These are phyloP conservation scores for Volucella zonaria DNA, from an alignment of 2,888 invertebrate species.

Conservation along the genomic window DNA sequence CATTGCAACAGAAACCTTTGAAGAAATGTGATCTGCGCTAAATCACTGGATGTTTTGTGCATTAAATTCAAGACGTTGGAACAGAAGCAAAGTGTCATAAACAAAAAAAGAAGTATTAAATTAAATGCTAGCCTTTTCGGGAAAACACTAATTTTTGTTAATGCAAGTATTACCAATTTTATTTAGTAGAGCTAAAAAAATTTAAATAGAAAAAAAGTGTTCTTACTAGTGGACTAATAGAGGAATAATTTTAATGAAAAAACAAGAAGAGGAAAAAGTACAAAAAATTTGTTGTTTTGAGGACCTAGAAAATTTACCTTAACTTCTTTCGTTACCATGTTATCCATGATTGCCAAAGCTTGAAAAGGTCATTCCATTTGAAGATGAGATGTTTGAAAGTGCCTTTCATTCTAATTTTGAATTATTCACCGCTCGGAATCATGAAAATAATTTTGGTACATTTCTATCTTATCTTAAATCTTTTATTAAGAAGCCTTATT, in stretches of 20 bases:
- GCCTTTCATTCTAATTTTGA: not conserved
- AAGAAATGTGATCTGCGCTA: too few species aligned
- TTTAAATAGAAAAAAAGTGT: not conserved
- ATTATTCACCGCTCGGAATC: not conserved
- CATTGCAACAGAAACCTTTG: too few species aligned
- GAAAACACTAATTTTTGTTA: not conserved
- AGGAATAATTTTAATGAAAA: not conserved
- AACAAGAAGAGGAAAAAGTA: too few species aligned
- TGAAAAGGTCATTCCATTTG: not conserved
- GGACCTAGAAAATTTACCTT: not conserved
- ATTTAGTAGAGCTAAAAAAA: not conserved
- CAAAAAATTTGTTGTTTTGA: not conserved
- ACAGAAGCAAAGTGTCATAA: too few species aligned
- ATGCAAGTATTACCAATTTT: not conserved
- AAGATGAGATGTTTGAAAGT: not conserved
- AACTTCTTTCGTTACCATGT: not conserved
- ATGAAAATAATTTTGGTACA: too few species aligned
- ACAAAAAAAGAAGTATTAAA: too few species aligned
- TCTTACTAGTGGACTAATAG: constrained; percentile 3
- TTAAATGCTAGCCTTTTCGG: too few species aligned
- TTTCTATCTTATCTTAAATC: too few species aligned
- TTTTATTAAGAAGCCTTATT: too few species aligned
- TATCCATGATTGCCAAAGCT: not conserved
- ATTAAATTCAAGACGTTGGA: too few species aligned
- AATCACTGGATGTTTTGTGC: too few species aligned